Base-by-base conservation (phyloP, 2,113 vertebrate species). In the Corythaixoides concolor region DNA sequence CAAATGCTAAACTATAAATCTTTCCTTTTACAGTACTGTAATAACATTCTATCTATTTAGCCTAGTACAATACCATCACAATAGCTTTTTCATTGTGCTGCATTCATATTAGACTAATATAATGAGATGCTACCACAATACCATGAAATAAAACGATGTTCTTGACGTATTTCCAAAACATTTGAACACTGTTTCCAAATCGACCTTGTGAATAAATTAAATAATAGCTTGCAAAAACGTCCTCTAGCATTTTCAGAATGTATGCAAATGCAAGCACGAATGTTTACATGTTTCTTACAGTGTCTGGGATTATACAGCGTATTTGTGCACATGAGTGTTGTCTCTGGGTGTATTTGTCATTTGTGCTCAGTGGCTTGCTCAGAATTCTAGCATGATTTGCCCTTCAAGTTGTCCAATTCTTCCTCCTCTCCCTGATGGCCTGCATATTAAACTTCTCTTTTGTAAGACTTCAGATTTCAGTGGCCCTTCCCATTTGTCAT, bases 241-340 rank as follows among this genome's bases (percentile, higher is more conserved):
- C 96, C 95, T 97, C 88, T 94, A 94, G 95, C 88, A 90, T 91
- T 95, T 96, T 93, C 76, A 93, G 89, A 95, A 95, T 93, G 93
- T 95, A 95, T 96, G 93, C 96, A 97, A 97, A 97, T 96, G 93
- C 88, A 96, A 93, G 87, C 93, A 91, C 0, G n/a, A 96, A 95
- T 97, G 96, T 97, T 97, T 98, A 97, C 96, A 96, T 96, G 95
- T 97, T 96, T 97, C 97, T 96, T 95, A 96, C 92, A 91, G 85
- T 97, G 96, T 95, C 95, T 96, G 90, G 96, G 94, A 97, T 97
- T 97, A 97, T 93, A 89, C 33, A 1, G 82, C 1, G 5, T 92
- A 77, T 95, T 77, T 79, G 96, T 56, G 88, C 94, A 93, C 93
- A 85, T 66, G 90, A 95, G 73, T 93, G 78, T 97, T 96, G 94